Conservation (phyloP, 2,113 vertebrate genomes). For the Mustela lutreola region DNA sequence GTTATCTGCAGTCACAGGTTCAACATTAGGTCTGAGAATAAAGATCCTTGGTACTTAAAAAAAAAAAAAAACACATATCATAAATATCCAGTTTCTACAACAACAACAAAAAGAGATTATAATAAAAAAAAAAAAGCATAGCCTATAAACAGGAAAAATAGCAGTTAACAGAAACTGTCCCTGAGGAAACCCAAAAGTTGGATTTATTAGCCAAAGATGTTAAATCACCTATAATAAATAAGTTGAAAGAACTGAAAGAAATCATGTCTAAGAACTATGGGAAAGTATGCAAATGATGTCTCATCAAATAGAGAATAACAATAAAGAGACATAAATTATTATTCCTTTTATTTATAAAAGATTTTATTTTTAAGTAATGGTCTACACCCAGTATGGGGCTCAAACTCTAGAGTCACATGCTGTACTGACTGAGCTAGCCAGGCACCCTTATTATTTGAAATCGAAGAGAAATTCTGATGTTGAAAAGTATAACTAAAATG, state of each 20-base stretch:
- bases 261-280: slow-evolving; percentile 14
- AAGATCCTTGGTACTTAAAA: background rate
- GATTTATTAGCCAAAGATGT: background rate
- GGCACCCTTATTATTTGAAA: background rate
- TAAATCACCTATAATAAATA: background rate
- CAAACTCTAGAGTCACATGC: too few relatives aligned
- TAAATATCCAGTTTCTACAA: background rate
- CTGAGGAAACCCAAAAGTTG: background rate
- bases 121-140: background rate
- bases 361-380: too few relatives aligned
- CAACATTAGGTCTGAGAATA: background rate
- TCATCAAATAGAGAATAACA: background rate
- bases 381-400: too few relatives aligned
- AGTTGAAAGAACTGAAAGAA: background rate
- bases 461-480: background rate
- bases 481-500: background rate
- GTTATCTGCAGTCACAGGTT: background rate
- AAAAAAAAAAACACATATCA: background rate
- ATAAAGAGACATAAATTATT: background rate
- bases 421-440: background rate
- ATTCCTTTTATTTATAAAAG: background rate
- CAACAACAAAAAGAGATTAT: background rate
- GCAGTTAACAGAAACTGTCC: background rate
- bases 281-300: background rate
- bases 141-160: background rate